A percentile compares a stretch with the other conserved stretches of the same genome.
Evolutionary conservation across 2,888 invertebrate species (phyloP).

Genomic region (Dasypolia templi): DNA sequence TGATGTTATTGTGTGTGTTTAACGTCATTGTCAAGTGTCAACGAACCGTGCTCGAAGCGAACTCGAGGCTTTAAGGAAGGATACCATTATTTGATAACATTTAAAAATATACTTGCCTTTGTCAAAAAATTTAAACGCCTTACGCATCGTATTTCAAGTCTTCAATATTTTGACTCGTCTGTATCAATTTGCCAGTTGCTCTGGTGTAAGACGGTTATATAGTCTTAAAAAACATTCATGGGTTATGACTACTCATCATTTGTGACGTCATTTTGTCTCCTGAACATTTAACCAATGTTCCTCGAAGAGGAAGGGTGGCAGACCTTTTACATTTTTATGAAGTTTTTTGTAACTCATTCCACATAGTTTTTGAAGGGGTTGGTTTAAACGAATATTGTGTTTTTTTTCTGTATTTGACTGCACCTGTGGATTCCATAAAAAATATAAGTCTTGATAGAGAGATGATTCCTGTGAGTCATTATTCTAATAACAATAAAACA

Average conservation of each 20-base stretch:
- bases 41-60: neutral
- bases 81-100: neutral
- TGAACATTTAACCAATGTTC: slow-evolving; percentile 31
- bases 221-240: slow-evolving; percentile 62
- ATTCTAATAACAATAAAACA: no score
- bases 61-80: neutral
- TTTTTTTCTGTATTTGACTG: no score
- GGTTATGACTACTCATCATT: slow-evolving; percentile 48
- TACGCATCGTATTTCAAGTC: no score
- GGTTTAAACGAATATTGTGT: no score
- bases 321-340: slow-evolving; percentile 29
- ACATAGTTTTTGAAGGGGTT: neutral
- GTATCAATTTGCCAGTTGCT: slow-evolving; percentile 29
- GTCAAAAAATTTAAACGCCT: neutral
- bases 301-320: slow-evolving; percentile 3
- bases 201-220: slow-evolving; percentile 32
- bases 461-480: no score
- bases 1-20: neutral
- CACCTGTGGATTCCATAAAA: no score
- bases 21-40: neutral
- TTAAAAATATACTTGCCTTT: no score
- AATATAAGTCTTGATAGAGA: no score
- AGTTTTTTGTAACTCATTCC: slow-evolving; percentile 1
- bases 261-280: slow-evolving; percentile 44
- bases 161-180: slow-evolving; percentile 1